Conservation (phyloP, 1,140 invertebrate genomes). For the Dolichoris vasculosae region DNA sequence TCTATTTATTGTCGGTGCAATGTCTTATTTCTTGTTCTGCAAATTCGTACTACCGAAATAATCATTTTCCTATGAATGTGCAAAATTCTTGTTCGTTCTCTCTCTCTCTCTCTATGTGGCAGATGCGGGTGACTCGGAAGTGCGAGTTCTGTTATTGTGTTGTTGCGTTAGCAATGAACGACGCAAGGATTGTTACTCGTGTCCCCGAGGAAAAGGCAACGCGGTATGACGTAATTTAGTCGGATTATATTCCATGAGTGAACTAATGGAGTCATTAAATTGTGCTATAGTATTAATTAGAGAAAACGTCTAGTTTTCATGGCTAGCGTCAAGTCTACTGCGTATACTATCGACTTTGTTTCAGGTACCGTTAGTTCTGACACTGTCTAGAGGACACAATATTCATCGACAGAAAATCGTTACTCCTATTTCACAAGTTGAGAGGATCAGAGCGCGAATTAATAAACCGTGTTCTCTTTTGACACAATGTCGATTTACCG, state of each 20-base stretch:
- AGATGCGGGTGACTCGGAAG: not conserved
- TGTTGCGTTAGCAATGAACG: not conserved
- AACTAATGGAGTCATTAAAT: constrained; percentile 46
- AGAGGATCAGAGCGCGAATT: constrained; percentile 56
- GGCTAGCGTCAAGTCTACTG: not conserved
- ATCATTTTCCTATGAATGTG: not conserved
- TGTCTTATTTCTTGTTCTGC: not conserved
- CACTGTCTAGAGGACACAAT: constrained; percentile 9
- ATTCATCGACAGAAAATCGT: constrained; percentile 67
- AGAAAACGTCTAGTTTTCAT: constrained; percentile 47
- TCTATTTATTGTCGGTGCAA: not conserved
- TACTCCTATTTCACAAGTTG: constrained; percentile 55
- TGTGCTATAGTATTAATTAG: constrained; percentile 58
- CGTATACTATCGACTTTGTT: constrained; percentile 14
- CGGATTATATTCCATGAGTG: constrained; percentile 43
- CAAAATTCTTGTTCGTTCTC: not conserved
- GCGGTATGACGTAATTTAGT: constrained; percentile 24
- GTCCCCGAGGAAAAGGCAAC: constrained; percentile 12
- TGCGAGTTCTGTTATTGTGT: not conserved
- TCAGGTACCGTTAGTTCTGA: not conserved
- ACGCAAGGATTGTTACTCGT: not conserved
- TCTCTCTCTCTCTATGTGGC: no score
- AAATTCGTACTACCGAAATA: not conserved
- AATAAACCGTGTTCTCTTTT: constrained; percentile 51
- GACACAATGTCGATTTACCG: constrained; percentile 42